Conservation (phyloP, 2,888 invertebrate genomes). For the Meganola albula region DNA sequence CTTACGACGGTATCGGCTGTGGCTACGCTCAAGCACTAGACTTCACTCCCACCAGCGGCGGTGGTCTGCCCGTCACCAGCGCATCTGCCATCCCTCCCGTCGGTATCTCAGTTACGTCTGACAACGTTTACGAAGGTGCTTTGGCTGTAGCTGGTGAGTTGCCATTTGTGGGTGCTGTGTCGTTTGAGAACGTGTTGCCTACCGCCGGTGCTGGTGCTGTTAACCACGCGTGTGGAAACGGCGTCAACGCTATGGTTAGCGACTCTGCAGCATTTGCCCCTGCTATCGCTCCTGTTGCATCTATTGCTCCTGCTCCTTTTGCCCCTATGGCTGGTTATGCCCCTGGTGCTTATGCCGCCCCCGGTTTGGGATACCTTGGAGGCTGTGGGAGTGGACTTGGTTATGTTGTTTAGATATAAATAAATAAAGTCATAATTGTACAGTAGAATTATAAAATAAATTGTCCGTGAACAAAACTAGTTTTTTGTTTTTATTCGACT, state of each 20-base stretch:
- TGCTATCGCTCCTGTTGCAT: neutral
- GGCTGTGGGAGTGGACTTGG: neutral
- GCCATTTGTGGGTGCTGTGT: conserved; percentile 22
- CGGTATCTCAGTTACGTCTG: conserved; percentile 11
- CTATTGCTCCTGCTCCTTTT: neutral
- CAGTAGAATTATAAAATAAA: no score
- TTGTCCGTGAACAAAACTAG: no score
- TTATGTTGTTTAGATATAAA: neutral
- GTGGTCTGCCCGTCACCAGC: conserved; percentile 24
- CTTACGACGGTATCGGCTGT: conserved; percentile 1
- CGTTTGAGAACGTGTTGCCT: conserved; percentile 36
- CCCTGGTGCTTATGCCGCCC: neutral
- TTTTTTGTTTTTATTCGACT: no score
- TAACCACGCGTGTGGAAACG: conserved; percentile 38
- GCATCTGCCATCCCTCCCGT: conserved; percentile 11
- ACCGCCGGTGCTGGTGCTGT: conserved; percentile 37
- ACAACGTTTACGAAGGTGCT: conserved; percentile 9
- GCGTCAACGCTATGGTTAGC: conserved; percentile 23
- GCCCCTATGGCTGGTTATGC: neutral
- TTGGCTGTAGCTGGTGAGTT: conserved; percentile 9
- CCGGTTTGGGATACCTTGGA: neutral
- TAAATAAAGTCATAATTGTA: no score
- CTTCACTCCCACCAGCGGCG: conserved; percentile 12
- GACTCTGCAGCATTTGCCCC: conserved; percentile 13
- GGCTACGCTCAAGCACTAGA: conserved; percentile 4